These are phyloP conservation scores for Fregata magnificens DNA, from an alignment of 2,113 vertebrate genomes.

Conservation along the genomic window DNA sequence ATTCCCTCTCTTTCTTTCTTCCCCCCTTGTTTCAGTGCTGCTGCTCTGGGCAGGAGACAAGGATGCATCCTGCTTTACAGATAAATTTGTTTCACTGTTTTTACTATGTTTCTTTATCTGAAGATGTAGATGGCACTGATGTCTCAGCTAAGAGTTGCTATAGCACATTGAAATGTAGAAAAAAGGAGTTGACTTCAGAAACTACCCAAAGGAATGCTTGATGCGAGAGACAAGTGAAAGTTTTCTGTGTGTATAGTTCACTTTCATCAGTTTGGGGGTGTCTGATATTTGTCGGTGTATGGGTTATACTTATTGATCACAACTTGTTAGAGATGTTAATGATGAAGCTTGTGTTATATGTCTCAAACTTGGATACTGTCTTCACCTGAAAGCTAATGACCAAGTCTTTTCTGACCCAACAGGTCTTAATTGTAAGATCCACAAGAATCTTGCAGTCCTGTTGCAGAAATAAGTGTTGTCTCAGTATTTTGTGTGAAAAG, in stretches of 20 bases:
- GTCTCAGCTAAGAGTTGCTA: background rate
- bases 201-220: background rate
- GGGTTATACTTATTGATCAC: background rate
- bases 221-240: background rate
- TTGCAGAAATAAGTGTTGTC: background rate
- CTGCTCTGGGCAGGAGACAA: background rate
- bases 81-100: background rate
- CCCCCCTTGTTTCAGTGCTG: background rate
- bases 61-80: background rate
- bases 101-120: background rate
- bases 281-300: background rate
- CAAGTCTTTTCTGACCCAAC: background rate
- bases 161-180: background rate
- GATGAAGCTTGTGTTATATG: fast-evolving
- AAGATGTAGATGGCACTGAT: background rate
- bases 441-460: background rate
- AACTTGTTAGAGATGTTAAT: background rate
- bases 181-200: background rate
- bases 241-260: background rate
- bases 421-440: background rate
- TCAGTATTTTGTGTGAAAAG: background rate
- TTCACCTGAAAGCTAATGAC: background rate
- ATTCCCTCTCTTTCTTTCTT: background rate
- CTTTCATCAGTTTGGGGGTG: background rate
- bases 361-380: background rate